Conservation (phyloP, 2,113 vertebrate genomes). For the Dasyurus viverrinus region DNA sequence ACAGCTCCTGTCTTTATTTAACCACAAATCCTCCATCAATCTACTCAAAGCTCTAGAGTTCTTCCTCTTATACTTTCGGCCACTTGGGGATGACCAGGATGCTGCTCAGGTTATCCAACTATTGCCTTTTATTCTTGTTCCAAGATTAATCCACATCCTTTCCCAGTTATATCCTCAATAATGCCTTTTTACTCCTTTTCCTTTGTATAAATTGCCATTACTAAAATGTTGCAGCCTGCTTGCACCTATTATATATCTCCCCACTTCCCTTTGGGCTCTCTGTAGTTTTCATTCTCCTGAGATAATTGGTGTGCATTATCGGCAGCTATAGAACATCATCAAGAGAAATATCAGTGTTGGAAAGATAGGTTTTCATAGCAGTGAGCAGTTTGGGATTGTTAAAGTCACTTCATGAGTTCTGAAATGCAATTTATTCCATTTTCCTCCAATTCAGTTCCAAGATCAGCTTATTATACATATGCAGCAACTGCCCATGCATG, state of each 20-base stretch:
- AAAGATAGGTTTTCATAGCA: not conserved
- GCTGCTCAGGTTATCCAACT: not conserved
- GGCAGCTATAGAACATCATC: not conserved
- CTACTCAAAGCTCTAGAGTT: not conserved
- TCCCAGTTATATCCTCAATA: not conserved
- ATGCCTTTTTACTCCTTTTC: not conserved
- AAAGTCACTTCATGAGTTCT: not conserved
- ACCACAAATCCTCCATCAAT: not conserved
- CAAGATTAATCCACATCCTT: not conserved
- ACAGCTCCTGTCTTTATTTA: not conserved
- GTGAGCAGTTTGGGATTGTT: not conserved
- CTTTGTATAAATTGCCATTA: not conserved
- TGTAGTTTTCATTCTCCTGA: not conserved
- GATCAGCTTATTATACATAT: not conserved
- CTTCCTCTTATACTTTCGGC: not conserved
- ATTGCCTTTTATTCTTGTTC: not conserved
- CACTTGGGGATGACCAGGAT: not conserved
- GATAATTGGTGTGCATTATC: not conserved
- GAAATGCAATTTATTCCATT: not conserved
- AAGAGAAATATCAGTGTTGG: not conserved
- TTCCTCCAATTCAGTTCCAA: not conserved
- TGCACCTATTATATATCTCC: not conserved
- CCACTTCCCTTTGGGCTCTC: not conserved
- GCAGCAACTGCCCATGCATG: not conserved
- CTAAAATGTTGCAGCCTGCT: not conserved